Percentiles rank a stretch among this genome's conserved stretches.
These are phyloP conservation scores for Scolanthus callimorphus DNA, from an alignment of 92 coral and sea anemone species.

Conservation along the genomic window DNA sequence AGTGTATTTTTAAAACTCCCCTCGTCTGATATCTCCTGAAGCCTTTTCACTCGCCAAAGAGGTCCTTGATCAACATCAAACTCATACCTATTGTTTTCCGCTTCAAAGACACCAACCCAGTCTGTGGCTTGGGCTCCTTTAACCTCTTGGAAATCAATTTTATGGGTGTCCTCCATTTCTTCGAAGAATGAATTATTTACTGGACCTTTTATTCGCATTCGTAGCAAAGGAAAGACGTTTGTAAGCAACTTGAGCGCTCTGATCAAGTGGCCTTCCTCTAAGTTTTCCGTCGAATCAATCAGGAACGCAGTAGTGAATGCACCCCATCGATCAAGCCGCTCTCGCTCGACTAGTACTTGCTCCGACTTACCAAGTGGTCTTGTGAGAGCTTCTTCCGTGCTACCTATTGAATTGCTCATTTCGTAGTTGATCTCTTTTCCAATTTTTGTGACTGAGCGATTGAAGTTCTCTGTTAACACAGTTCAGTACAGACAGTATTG, in stretches of 20 bases:
- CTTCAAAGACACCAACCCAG: constrained; percentile 21
- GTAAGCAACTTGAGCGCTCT: constrained; percentile 22
- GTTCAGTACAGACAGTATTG: too few species aligned
- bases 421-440: too few species aligned
- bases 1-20: constrained; percentile 21
- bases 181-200: constrained; percentile 6
- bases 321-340: constrained; percentile 21
- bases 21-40: constrained; percentile 4
- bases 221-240: constrained; percentile 18
- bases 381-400: too few species aligned
- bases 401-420: too few species aligned
- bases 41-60: constrained; percentile 26
- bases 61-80: constrained; percentile 23
- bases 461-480: too few species aligned
- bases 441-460: too few species aligned
- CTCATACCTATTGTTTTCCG: constrained; percentile 12
- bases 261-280: constrained; percentile 6
- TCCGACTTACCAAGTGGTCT: constrained; percentile 17
- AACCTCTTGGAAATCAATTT: constrained; percentile 13
- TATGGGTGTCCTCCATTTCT: constrained; percentile 32
- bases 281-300: constrained; percentile 17
- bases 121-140: constrained; percentile 6
- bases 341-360: constrained; percentile 24
- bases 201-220: constrained; percentile 16
- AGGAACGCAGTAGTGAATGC: constrained; percentile 23